These are phyloP conservation scores for Diabrotica undecimpunctata DNA, from an alignment of 1,140 invertebrate genomes.

Conservation along the genomic window DNA sequence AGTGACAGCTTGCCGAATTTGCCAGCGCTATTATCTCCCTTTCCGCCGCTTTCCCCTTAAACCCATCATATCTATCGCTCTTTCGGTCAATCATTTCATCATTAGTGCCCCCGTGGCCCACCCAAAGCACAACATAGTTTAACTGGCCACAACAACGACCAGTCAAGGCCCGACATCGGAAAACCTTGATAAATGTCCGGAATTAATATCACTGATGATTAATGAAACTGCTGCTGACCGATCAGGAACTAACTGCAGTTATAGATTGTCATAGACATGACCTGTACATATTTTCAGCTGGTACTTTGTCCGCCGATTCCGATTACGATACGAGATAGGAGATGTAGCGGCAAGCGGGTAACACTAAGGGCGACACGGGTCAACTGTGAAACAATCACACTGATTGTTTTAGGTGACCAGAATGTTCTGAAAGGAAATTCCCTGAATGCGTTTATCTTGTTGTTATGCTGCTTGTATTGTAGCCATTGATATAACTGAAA, in stretches of 20 bases:
- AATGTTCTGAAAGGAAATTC: too few species aligned
- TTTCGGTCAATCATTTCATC: constrained; percentile 38
- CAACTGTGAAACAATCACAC: too few species aligned
- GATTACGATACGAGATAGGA: background rate
- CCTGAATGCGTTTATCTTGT: background rate
- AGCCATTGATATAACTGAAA: too few species aligned
- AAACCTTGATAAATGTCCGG: constrained; percentile 41
- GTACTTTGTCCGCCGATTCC: constrained; percentile 5
- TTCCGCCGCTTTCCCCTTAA: too few species aligned
- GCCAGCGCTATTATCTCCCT: background rate
- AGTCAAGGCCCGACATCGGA: constrained; percentile 29
- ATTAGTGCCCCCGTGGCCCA: constrained; percentile 28
- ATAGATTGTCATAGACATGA: constrained; percentile 31
- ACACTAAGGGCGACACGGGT: background rate
- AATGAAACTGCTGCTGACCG: too few species aligned
- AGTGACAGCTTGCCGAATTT: constrained; percentile 30
- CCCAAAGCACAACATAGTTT: constrained; percentile 18
- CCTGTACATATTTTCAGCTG: constrained; percentile 15
- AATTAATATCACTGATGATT: constrained; percentile 44
- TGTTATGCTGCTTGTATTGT: too few species aligned
- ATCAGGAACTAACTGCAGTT: constrained; percentile 37
- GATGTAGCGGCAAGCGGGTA: background rate
- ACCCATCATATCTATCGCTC: constrained; percentile 9
- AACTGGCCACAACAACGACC: constrained; percentile 16
- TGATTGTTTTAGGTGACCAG: too few species aligned